Conservation (phyloP, 2,797 vertebrate genomes). For the Gallinago nigripennis region DNA sequence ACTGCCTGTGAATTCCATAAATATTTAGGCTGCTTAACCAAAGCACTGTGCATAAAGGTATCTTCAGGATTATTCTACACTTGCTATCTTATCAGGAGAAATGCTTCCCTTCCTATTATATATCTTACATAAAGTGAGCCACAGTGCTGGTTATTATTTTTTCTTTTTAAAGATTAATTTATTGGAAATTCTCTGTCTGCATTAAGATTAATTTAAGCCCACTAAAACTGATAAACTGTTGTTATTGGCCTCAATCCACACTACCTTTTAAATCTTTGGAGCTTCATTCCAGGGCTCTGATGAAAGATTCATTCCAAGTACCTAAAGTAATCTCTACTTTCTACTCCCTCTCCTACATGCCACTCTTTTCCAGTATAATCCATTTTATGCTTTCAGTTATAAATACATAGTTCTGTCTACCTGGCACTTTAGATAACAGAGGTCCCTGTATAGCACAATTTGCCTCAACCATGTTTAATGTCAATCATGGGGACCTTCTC, state of each 20-base stretch:
- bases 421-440: conserved; percentile 44
- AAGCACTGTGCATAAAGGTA: conserved; percentile 15
- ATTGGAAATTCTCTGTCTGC: conserved; percentile 38
- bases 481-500: not conserved
- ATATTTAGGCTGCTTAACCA: conserved; percentile 34
- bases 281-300: conserved; percentile 30
- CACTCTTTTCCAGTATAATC: conserved; percentile 35
- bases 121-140: conserved; percentile 10
- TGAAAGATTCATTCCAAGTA: conserved; percentile 39
- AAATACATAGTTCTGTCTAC: conserved; percentile 22
- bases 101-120: conserved; percentile 7
- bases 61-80: conserved; percentile 30
- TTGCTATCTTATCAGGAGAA: conserved; percentile 14
- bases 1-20: conserved; percentile 12
- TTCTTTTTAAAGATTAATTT: conserved; percentile 29
- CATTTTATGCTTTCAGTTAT: conserved; percentile 41
- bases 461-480: not conserved
- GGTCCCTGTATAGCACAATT: not conserved
- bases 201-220: conserved; percentile 44
- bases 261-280: conserved; percentile 44
- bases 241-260: conserved; percentile 24
- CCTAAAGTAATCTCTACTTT: conserved; percentile 46
- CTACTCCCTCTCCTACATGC: not conserved
- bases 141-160: not conserved
- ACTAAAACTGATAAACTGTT: conserved; percentile 43